Percentiles rank a stretch among this genome's conserved stretches.
phyloP scores from a whole-genome alignment of 2,888 invertebrate species.

The Spilarctia lutea region DNA sequence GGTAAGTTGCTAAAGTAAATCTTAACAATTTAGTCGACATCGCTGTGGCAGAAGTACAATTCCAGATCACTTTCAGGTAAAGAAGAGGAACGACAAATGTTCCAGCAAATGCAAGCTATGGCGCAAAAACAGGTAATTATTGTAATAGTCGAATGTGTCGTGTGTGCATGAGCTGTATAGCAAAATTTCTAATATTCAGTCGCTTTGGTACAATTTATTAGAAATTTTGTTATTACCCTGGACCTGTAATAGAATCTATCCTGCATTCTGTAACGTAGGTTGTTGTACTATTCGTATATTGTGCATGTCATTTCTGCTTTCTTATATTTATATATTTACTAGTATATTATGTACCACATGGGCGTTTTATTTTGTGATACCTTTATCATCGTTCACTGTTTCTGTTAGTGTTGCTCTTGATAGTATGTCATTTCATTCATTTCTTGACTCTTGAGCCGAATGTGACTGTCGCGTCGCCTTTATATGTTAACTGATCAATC shows the following conservation, averaged over 20 bases:
- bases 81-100: constrained; percentile 98
- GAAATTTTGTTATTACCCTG: constrained; percentile 63
- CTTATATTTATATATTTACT: constrained; percentile 70
- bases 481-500: constrained; percentile 66
- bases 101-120: constrained; percentile 98
- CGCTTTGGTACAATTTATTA: constrained; percentile 43
- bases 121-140: constrained; percentile 96
- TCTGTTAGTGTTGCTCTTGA: constrained; percentile 85
- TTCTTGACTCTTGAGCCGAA: constrained; percentile 79
- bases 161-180: constrained; percentile 62
- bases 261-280: constrained; percentile 68
- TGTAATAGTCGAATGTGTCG: constrained; percentile 54
- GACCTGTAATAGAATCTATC: constrained; percentile 41
- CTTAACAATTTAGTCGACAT: constrained; percentile 32
- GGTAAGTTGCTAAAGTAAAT: constrained; percentile 87
- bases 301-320: constrained; percentile 80
- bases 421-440: constrained; percentile 84
- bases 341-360: constrained; percentile 76
- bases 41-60: constrained; percentile 73
- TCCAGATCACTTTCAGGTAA: constrained; percentile 89
- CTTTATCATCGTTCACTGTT: constrained; percentile 84
- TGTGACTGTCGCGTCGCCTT: constrained; percentile 81
- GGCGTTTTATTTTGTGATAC: constrained; percentile 87
- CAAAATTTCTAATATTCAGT: constrained; percentile 58
- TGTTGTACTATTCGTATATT: constrained; percentile 52